These are phyloP conservation scores for Eulemur albifrons DNA, from an alignment of 2,797 vertebrate genomes.

Conservation along the genomic window DNA sequence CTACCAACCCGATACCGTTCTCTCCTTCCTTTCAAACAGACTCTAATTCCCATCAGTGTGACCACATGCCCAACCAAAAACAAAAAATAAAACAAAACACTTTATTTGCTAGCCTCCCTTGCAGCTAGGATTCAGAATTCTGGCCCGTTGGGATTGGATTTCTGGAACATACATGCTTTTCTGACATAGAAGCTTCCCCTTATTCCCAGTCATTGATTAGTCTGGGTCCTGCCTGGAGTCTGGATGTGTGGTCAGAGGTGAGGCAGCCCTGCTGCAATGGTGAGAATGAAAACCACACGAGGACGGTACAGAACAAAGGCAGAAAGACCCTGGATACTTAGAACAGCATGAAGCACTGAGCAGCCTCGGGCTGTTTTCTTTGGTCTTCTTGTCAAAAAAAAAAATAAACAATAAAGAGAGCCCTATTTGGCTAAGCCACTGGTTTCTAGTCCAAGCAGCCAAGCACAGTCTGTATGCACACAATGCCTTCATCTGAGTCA, in stretches of 20 bases:
- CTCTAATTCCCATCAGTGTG: neutral
- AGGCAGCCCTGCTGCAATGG: no score
- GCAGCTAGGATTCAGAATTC: neutral
- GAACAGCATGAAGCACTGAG: neutral
- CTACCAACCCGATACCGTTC: neutral
- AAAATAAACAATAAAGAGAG: no score
- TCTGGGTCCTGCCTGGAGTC: neutral
- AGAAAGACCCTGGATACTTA: neutral
- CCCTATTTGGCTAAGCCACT: neutral
- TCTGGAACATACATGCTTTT: neutral
- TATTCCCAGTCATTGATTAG: neutral
- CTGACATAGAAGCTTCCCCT: neutral
- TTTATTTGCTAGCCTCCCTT: neutral
- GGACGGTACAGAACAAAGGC: neutral
- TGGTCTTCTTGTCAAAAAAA: neutral
- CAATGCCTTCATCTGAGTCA: neutral
- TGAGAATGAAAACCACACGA: neutral
- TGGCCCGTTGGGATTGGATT: neutral
- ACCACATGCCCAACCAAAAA: neutral
- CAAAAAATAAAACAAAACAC: neutral
- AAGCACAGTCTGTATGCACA: neutral
- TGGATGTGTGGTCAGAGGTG: neutral
- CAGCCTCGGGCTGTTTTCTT: neutral
- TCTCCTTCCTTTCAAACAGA: neutral
- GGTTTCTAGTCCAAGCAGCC: neutral